These are phyloP conservation scores for Erebia aethiops DNA, from an alignment of 2,888 invertebrate genomes.

Conservation along the genomic window DNA sequence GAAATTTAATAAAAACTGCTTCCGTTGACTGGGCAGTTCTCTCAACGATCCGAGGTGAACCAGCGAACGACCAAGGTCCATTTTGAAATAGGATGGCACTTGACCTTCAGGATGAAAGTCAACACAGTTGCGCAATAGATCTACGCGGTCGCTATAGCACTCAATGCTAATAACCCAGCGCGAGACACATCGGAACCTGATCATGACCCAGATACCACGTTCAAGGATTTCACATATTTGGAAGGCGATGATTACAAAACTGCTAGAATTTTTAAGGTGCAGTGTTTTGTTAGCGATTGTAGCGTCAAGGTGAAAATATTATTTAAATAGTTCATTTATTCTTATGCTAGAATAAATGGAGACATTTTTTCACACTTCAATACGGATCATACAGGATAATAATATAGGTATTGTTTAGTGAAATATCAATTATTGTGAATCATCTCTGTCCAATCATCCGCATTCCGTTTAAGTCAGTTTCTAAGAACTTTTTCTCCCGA, in stretches of 20 bases:
- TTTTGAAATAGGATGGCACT: conserved; percentile 83
- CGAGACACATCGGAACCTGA: conserved; percentile 78
- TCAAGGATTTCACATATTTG: conserved; percentile 83
- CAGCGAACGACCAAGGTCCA: conserved; percentile 76
- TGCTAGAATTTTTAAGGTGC: conserved; percentile 64
- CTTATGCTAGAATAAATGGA: background rate
- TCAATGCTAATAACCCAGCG: conserved; percentile 77
- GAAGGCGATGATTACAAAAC: conserved; percentile 79
- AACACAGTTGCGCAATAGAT: conserved; percentile 78
- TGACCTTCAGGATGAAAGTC: conserved; percentile 83
- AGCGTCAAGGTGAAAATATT: conserved; percentile 52
- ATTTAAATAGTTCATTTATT: conserved; percentile 34
- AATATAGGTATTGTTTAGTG: conserved; percentile 22
- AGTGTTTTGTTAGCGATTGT: conserved; percentile 61
- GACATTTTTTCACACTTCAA: conserved; percentile 1
- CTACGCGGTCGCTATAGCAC: conserved; percentile 65
- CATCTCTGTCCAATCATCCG: conserved; percentile 41
- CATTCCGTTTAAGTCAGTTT: conserved; percentile 40
- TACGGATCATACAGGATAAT: background rate
- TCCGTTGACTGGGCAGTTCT: conserved; percentile 71
- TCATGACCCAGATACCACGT: conserved; percentile 79
- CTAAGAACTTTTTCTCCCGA: conserved; percentile 38
- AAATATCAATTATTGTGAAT: conserved; percentile 34
- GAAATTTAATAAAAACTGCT: conserved; percentile 55
- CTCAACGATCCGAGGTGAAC: conserved; percentile 73